Evolutionary conservation across 1,140 invertebrate genomes (phyloP).

Genomic region (Drosophila nigromelanica): DNA sequence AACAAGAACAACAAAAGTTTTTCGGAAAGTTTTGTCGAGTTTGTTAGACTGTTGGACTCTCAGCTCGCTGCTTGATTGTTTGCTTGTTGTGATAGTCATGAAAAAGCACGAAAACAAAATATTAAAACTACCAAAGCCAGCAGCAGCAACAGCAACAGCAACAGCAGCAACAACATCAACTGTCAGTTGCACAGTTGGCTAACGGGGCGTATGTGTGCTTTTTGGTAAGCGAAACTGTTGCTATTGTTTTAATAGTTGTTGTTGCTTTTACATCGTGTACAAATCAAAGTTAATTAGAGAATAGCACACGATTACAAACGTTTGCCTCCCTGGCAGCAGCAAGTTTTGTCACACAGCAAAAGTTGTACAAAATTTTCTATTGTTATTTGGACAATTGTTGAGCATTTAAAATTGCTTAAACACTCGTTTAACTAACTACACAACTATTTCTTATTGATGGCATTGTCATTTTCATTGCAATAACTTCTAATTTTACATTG

Average conservation of each 20-base stretch:
- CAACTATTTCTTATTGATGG: slow-evolving; percentile 8
- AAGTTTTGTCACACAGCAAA: slow-evolving; percentile 8
- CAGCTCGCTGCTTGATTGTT: slow-evolving; percentile 54
- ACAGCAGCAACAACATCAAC: slow-evolving; percentile 16
- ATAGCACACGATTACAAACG: slow-evolving; percentile 15
- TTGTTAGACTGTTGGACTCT: slow-evolving; percentile 36
- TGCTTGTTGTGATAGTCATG: slow-evolving; percentile 56
- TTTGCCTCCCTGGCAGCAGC: slow-evolving; percentile 5
- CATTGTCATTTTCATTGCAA: background rate
- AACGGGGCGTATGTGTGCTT: slow-evolving; percentile 5
- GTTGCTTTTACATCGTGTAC: slow-evolving; percentile 18
- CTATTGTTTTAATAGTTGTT: slow-evolving; percentile 6
- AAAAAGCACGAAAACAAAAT: slow-evolving; percentile 18
- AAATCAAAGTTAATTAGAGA: slow-evolving; percentile 48
- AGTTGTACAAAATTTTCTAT: slow-evolving; percentile 9
- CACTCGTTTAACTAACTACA: slow-evolving; percentile 14
- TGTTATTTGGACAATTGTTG: slow-evolving; percentile 10
- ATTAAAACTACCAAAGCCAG: slow-evolving; percentile 18
- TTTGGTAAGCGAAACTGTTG: slow-evolving; percentile 6
- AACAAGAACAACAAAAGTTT: slow-evolving; percentile 47
- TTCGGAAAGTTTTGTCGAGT: slow-evolving; percentile 50
- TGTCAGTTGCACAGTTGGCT: slow-evolving; percentile 26
- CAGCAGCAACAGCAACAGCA: slow-evolving; percentile 2
- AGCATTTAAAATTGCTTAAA: slow-evolving; percentile 10
- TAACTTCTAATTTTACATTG: background rate